phyloP scores from a whole-genome alignment of 2,113 vertebrate genomes.

The Trogon surrucura region DNA sequence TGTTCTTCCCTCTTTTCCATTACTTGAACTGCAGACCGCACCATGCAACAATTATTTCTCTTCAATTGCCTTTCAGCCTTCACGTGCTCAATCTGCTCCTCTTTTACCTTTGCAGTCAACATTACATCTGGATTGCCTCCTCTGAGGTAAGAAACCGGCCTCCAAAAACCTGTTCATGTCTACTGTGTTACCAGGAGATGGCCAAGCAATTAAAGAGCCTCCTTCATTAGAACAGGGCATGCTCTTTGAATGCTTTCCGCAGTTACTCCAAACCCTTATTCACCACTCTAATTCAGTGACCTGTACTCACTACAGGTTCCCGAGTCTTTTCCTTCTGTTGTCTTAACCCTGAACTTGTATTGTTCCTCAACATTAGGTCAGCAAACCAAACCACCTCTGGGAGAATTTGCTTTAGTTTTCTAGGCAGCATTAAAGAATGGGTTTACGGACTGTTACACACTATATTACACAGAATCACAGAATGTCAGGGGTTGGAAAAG shows the following conservation, averaged over 20 bases:
- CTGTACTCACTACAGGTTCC: background rate
- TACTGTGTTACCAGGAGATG: background rate
- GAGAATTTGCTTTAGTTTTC: background rate
- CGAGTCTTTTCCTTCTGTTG: background rate
- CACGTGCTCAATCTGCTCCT: background rate
- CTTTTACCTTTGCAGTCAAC: background rate
- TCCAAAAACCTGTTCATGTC: background rate
- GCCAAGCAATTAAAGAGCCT: background rate
- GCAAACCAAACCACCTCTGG: background rate
- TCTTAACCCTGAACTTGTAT: background rate
- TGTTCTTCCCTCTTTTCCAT: background rate
- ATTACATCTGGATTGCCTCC: background rate
- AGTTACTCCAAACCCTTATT: background rate
- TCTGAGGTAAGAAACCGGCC: background rate
- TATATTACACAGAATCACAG: background rate
- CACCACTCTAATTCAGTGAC: background rate
- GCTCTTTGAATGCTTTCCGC: background rate
- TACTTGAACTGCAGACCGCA: background rate
- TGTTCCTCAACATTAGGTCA: background rate
- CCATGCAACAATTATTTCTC: fast-evolving
- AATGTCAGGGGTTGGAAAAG: too few species aligned
- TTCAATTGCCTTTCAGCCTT: background rate
- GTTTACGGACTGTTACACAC: background rate
- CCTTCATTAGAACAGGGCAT: background rate
- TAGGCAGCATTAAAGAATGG: background rate